These are phyloP conservation scores for Dichetophora obliterata DNA, from an alignment of 2,888 invertebrate species.

Conservation along the genomic window DNA sequence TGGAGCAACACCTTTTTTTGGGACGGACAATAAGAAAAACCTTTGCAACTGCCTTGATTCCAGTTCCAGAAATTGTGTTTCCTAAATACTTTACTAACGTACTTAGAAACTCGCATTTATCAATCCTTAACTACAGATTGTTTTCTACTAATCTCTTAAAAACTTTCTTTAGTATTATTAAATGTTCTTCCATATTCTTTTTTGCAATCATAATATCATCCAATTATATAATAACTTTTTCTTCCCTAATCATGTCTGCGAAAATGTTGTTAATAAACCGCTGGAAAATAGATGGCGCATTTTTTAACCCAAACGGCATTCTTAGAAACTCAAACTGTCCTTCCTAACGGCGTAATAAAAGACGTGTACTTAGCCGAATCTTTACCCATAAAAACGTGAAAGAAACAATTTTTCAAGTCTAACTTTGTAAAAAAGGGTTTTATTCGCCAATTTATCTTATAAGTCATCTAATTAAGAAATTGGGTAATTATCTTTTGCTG, in stretches of 20 bases:
- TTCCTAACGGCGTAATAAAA: slow-evolving; percentile 10
- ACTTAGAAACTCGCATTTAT: slow-evolving; percentile 23
- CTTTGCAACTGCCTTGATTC: slow-evolving; percentile 37
- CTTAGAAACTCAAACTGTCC: slow-evolving; percentile 27
- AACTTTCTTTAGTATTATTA: no score
- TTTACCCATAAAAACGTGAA: slow-evolving; percentile 22
- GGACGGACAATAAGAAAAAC: no score
- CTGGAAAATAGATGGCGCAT: slow-evolving; percentile 23
- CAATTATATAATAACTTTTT: no score
- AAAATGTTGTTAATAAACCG: slow-evolving; percentile 39
- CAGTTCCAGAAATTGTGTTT: slow-evolving; percentile 5
- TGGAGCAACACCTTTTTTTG: no score
- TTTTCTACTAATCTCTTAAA: no score
- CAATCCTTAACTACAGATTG: slow-evolving; percentile 11
- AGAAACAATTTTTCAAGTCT: slow-evolving; percentile 41
- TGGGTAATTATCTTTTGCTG: slow-evolving; percentile 30
- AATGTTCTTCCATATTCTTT: no score
- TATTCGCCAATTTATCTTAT: slow-evolving; percentile 22
- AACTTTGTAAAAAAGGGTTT: slow-evolving; percentile 33
- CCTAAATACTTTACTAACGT: slow-evolving; percentile 32
- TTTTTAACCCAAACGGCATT: no score
- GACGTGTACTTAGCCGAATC: background rate
- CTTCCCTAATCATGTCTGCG: slow-evolving; percentile 28
- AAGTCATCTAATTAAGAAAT: slow-evolving; percentile 37
- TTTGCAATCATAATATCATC: no score